Evolutionary conservation across 2,888 invertebrate species (phyloP).

Genomic region (Chrysodeixis includens): DNA sequence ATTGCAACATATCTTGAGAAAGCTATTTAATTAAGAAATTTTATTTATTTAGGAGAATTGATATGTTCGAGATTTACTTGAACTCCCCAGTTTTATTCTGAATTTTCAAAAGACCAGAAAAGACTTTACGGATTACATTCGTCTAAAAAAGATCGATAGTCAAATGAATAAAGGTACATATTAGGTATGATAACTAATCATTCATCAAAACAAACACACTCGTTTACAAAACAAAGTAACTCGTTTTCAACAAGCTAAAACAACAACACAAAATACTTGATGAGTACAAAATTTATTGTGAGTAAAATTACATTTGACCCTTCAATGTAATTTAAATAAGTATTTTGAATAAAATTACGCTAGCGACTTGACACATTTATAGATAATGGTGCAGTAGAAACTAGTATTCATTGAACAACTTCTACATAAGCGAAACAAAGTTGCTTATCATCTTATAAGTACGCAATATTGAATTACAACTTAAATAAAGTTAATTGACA

Average conservation of each 20-base stretch:
- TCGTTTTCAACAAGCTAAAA: not conserved
- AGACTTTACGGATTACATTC: too few species aligned
- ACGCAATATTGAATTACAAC: not conserved
- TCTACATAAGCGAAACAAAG: not conserved
- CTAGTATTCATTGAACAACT: not conserved
- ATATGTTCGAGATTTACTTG: too few species aligned
- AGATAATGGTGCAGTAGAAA: not conserved
- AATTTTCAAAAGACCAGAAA: too few species aligned
- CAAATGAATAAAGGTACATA: too few species aligned
- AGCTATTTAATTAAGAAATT: too few species aligned
- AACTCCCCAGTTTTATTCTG: too few species aligned
- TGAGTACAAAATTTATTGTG: constrained; percentile 1
- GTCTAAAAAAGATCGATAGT: too few species aligned
- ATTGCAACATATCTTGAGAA: too few species aligned
- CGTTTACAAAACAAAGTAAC: not conserved
- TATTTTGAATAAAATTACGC: not conserved
- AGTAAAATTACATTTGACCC: not conserved
- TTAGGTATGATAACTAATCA: too few species aligned
- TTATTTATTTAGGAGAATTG: too few species aligned
- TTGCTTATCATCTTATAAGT: not conserved
- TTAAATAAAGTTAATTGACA: not conserved
- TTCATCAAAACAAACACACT: too few species aligned
- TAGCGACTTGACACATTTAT: not conserved
- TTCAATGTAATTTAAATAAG: not conserved
- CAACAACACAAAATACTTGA: not conserved